These are phyloP conservation scores for Rhincodon typus DNA, from an alignment of 2,797 vertebrate genomes.

Conservation along the genomic window DNA sequence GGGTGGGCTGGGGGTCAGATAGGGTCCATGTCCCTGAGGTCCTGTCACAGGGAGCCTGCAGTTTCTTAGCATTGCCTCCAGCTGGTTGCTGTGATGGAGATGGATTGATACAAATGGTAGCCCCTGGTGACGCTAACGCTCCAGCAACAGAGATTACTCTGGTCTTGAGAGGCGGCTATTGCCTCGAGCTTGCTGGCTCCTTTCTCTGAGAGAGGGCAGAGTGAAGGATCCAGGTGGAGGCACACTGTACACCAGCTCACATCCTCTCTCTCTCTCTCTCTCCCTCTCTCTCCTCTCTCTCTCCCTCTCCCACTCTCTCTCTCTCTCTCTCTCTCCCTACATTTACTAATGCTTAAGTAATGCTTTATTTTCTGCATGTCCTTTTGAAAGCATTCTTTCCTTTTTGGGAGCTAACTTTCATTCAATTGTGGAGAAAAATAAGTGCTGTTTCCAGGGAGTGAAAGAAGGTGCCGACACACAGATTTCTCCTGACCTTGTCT, in stretches of 20 bases:
- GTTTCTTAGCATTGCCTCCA: background rate
- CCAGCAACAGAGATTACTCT: background rate
- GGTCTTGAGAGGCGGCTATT: background rate
- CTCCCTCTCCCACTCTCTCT: no score
- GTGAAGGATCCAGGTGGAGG: no score
- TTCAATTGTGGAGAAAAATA: constrained; percentile 45
- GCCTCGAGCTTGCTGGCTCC: background rate
- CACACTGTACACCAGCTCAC: no score
- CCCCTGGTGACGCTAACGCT: background rate
- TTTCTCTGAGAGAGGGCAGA: background rate
- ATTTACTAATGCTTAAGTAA: background rate
- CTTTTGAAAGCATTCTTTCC: constrained; percentile 41
- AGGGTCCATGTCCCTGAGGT: background rate
- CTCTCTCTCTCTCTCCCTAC: background rate
- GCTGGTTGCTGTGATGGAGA: background rate
- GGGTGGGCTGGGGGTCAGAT: no score
- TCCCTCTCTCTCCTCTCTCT: no score
- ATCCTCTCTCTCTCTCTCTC: no score
- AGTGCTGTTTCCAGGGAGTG: background rate
- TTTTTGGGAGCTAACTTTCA: constrained; percentile 46
- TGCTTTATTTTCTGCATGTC: constrained; percentile 14
- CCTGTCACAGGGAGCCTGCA: background rate
- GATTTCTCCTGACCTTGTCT: background rate
- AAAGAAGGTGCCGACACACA: background rate
- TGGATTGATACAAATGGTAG: background rate